These are phyloP conservation scores for Protula sp. DNA, from an alignment of 2,888 invertebrate species.

Conservation along the genomic window DNA sequence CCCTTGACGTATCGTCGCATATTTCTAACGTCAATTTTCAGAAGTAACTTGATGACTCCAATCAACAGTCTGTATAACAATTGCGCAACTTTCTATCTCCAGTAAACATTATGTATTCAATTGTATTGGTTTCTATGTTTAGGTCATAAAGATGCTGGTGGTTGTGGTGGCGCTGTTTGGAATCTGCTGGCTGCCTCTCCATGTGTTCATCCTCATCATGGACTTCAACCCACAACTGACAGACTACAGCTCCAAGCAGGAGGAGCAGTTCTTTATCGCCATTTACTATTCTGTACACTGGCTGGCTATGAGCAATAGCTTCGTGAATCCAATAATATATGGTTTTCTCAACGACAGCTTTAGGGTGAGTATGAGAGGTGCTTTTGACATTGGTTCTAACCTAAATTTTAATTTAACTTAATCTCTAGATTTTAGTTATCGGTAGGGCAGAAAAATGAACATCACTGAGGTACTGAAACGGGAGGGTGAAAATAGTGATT, in stretches of 20 bases:
- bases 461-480: no score
- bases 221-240: slow-evolving; percentile 34
- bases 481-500: no score
- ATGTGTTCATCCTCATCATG: slow-evolving; percentile 38
- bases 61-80: no score
- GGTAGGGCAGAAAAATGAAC: no score
- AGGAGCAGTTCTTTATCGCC: slow-evolving; percentile 16
- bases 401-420: no score
- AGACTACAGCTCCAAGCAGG: slow-evolving; percentile 3
- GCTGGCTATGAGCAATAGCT: slow-evolving; percentile 52
- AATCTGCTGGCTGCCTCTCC: slow-evolving; percentile 50
- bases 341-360: slow-evolving; percentile 52
- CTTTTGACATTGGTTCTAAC: no score
- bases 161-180: slow-evolving; percentile 46
- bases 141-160: slow-evolving; percentile 51
- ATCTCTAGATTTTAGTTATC: no score
- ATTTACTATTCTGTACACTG: slow-evolving; percentile 44
- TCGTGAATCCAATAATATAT: slow-evolving; percentile 50
- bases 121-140: neutral
- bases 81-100: no score
- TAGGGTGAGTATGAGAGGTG: slow-evolving; percentile 42
- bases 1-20: no score
- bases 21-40: no score
- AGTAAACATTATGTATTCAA: no score
- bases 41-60: no score